Evolutionary conservation across 2,113 vertebrate genomes (phyloP).

Genomic region (Smithornis capensis): DNA sequence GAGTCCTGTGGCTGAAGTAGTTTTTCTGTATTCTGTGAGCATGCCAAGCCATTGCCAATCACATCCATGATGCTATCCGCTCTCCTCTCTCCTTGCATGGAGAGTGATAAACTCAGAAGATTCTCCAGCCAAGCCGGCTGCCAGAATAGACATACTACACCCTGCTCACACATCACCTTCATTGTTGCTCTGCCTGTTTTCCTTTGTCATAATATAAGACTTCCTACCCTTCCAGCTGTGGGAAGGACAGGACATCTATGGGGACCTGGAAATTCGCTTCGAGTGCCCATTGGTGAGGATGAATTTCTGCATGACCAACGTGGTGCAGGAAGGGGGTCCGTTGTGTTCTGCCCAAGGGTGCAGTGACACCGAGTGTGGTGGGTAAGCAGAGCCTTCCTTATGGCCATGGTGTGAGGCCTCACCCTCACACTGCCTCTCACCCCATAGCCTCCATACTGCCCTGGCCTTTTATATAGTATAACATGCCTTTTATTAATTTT

Average conservation of each 20-base stretch:
- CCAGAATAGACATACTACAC: neutral
- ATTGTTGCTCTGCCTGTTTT: neutral
- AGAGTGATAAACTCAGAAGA: neutral
- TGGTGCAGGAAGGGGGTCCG: neutral
- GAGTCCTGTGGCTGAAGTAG: neutral
- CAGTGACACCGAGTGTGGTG: neutral
- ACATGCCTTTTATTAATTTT: neutral
- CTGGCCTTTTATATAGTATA: neutral
- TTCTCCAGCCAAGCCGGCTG: neutral
- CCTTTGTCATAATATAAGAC: too few species aligned
- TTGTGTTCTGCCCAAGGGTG: fast-evolving
- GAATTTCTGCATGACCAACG: neutral
- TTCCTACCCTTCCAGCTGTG: neutral
- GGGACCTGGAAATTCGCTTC: neutral
- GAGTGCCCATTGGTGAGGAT: fast-evolving
- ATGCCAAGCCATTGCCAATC: neutral
- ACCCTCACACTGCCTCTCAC: neutral
- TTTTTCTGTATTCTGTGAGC: neutral
- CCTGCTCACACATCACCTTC: neutral
- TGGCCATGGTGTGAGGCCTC: neutral
- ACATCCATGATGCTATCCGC: neutral
- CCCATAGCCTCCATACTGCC: neutral
- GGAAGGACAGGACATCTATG: neutral
- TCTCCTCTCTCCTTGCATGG: neutral
- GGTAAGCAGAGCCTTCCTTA: neutral